These are phyloP conservation scores for Sorex araneus DNA, from an alignment of 2,113 vertebrate species.

Conservation along the genomic window DNA sequence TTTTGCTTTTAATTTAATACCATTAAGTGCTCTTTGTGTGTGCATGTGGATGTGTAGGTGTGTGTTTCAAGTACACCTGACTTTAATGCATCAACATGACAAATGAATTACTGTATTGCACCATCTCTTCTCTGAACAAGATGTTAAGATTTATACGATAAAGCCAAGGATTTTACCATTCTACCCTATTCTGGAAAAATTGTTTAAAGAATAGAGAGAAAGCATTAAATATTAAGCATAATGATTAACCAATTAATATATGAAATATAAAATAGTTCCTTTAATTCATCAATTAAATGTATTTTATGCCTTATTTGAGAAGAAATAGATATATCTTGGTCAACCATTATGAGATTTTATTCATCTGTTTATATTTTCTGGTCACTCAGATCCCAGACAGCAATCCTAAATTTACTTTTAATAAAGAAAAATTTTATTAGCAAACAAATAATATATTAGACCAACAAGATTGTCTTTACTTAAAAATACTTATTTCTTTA, in stretches of 20 bases:
- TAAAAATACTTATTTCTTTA: constrained; percentile 5
- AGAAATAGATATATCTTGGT: background rate
- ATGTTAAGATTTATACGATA: constrained; percentile 78
- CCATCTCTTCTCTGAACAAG: constrained; percentile 66
- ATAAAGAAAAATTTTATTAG: constrained; percentile 33
- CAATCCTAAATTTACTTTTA: constrained; percentile 51
- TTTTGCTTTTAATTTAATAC: constrained; percentile 62
- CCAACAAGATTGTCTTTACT: background rate
- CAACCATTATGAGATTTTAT: background rate
- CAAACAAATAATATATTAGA: constrained; percentile 31
- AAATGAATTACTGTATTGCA: constrained; percentile 25
- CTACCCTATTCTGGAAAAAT: constrained; percentile 59
- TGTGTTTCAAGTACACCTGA: background rate
- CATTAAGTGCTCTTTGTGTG: background rate
- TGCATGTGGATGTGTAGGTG: background rate
- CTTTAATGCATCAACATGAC: constrained; percentile 51
- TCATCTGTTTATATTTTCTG: constrained; percentile 43
- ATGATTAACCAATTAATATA: constrained; percentile 65
- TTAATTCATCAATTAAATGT: constrained; percentile 53
- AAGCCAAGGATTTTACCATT: constrained; percentile 76
- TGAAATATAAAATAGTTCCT: constrained; percentile 65
- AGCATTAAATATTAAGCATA: constrained; percentile 76
- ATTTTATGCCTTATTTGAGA: background rate
- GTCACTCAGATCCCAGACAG: background rate
- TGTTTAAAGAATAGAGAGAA: background rate